These are phyloP conservation scores for Copidosoma floridanum DNA, from an alignment of 1,140 invertebrate species.

Conservation along the genomic window DNA sequence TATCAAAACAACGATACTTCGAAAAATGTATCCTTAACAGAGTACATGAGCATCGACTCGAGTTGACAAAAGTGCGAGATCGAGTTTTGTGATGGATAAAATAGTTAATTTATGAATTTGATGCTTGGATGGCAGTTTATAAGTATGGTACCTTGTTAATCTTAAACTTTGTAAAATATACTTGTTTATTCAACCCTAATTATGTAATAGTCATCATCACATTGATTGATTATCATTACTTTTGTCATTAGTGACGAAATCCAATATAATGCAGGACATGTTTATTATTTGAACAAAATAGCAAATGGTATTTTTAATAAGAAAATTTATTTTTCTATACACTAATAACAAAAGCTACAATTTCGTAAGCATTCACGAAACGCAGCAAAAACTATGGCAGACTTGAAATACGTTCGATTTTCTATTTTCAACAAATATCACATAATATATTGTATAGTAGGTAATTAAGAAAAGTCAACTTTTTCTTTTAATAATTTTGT, in stretches of 20 bases:
- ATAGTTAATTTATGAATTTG: not conserved
- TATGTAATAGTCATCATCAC: too few relatives aligned
- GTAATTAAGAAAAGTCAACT: too few relatives aligned
- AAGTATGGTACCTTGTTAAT: too few relatives aligned
- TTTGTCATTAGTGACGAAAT: too few relatives aligned
- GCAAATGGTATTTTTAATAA: conserved; percentile 3
- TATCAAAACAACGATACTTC: conserved; percentile 25
- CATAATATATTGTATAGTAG: too few relatives aligned
- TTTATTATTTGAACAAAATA: not conserved
- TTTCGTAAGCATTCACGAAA: not conserved
- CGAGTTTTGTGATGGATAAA: not conserved
- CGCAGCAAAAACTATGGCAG: conserved; percentile 1
- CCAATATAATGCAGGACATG: too few relatives aligned
- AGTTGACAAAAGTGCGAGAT: conserved; percentile 5
- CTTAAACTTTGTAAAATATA: too few relatives aligned
- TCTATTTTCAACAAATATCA: too few relatives aligned
- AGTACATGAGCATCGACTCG: conserved; percentile 26
- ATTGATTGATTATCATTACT: too few relatives aligned
- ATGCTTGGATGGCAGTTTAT: too few relatives aligned
- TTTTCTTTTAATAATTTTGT: too few relatives aligned
- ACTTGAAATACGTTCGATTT: conserved; percentile 12
- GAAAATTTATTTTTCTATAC: conserved; percentile 12
- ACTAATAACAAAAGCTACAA: conserved; percentile 14
- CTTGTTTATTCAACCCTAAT: too few relatives aligned
- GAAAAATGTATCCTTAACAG: conserved; percentile 13